phyloP scores from a whole-genome alignment of 2,888 invertebrate species.

The Athrips mouffetella region DNA sequence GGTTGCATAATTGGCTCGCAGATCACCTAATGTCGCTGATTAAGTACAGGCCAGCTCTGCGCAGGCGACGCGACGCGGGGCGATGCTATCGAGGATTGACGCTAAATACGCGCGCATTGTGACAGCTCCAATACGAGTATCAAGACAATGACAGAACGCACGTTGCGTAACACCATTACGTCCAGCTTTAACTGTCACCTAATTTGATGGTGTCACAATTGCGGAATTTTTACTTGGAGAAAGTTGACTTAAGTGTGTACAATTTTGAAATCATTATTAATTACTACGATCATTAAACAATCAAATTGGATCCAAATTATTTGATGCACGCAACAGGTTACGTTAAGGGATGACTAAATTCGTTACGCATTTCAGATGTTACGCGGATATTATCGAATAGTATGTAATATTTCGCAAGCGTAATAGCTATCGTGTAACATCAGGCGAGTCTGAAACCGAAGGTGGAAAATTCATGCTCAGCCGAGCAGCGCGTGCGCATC shows the following conservation, averaged over 20 bases:
- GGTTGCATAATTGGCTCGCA: slow-evolving; percentile 58
- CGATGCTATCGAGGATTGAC: slow-evolving; percentile 75
- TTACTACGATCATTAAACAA: slow-evolving; percentile 19
- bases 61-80: slow-evolving; percentile 32
- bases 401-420: slow-evolving; percentile 72
- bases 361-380: slow-evolving; percentile 55
- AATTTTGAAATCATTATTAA: slow-evolving; percentile 8
- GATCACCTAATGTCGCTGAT: slow-evolving; percentile 61
- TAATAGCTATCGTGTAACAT: slow-evolving; percentile 67
- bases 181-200: slow-evolving; percentile 55
- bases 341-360: slow-evolving; percentile 25
- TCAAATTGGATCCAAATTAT: slow-evolving; percentile 9
- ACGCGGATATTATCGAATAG: slow-evolving; percentile 66
- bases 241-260: slow-evolving; percentile 36
- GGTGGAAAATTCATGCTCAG: slow-evolving; percentile 74
- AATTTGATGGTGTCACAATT: slow-evolving; percentile 25
- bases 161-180: slow-evolving; percentile 64
- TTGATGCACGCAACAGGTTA: slow-evolving; percentile 11
- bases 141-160: slow-evolving; percentile 69
- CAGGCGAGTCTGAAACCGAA: slow-evolving; percentile 72
- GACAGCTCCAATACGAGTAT: slow-evolving; percentile 71
- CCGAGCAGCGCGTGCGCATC: slow-evolving; percentile 45
- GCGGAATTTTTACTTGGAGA: slow-evolving; percentile 43
- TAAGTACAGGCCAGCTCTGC: slow-evolving; percentile 39
- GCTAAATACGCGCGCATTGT: slow-evolving; percentile 71